Evolutionary conservation across 2,113 vertebrate genomes (phyloP).

Genomic region (Brevimyrus niger): DNA sequence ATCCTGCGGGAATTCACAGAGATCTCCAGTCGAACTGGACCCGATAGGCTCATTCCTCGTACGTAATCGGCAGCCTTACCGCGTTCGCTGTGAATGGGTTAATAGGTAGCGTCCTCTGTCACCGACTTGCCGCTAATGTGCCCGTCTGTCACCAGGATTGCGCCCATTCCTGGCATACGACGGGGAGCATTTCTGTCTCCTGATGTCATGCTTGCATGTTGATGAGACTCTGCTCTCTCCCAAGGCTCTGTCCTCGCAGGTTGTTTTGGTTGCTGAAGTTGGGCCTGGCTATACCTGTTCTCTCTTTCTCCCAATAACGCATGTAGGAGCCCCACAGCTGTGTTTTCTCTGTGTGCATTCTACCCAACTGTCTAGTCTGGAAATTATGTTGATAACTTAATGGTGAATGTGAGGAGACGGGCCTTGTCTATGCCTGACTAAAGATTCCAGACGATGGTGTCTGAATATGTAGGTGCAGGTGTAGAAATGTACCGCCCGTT

Average conservation of each 20-base stretch:
- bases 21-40: constrained; percentile 80
- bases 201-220: constrained; percentile 20
- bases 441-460: neutral
- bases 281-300: neutral
- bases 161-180: neutral
- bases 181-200: constrained; percentile 18
- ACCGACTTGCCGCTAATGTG: neutral
- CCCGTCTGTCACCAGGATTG: neutral
- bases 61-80: constrained; percentile 10
- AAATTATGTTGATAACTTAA: neutral
- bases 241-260: constrained; percentile 23
- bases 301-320: neutral
- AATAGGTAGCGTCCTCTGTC: neutral
- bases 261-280: neutral
- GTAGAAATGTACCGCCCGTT: neutral
- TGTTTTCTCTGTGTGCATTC: neutral
- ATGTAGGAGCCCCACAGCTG: neutral
- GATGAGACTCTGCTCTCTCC: constrained; percentile 4
- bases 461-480: neutral
- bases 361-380: neutral
- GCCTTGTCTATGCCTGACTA: neutral
- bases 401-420: neutral
- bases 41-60: constrained; percentile 92
- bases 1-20: constrained; percentile 93
- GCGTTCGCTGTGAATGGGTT: neutral